Evolutionary conservation across 64 coral and sea anemone genomes (phyloP).

Genomic region (Catalaphyllia jardinei): DNA sequence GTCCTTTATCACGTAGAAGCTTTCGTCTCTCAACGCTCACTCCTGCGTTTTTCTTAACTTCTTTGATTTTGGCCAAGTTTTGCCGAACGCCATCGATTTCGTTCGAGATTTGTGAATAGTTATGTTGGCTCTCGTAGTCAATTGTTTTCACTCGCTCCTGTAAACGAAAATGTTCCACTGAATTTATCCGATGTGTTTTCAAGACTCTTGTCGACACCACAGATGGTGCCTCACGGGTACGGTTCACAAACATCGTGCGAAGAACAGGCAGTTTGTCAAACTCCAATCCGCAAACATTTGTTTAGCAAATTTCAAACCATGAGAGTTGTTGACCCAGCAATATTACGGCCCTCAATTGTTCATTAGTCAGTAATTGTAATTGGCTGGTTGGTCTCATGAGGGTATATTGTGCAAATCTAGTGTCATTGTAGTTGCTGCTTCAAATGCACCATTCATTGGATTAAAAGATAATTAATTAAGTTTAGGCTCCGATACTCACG

Average conservation of each 20-base stretch:
- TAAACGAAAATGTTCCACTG: constrained; percentile 69
- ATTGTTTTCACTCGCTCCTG: constrained; percentile 72
- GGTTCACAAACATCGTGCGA: not conserved
- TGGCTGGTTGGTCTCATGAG: not conserved
- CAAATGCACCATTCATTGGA: not conserved
- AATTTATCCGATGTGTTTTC: constrained; percentile 78
- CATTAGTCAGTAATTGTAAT: not conserved
- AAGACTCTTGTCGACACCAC: constrained; percentile 81
- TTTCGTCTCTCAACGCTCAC: constrained; percentile 81
- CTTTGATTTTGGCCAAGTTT: constrained; percentile 77
- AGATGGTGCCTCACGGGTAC: constrained; percentile 60
- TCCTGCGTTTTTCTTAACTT: constrained; percentile 63
- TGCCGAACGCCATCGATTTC: constrained; percentile 89
- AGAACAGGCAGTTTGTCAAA: not conserved
- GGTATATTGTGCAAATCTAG: not conserved
- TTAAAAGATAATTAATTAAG: constrained; percentile 8
- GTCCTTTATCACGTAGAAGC: constrained; percentile 70
- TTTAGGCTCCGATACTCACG: not conserved
- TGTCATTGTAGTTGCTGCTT: not conserved
- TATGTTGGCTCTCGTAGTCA: constrained; percentile 64
- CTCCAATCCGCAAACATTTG: not conserved
- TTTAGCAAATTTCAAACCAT: not conserved
- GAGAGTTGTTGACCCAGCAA: not conserved
- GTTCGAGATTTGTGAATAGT: constrained; percentile 79
- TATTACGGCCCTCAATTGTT: not conserved